Conservation (phyloP, 2,888 invertebrate species). For the Harmothoe impar region DNA sequence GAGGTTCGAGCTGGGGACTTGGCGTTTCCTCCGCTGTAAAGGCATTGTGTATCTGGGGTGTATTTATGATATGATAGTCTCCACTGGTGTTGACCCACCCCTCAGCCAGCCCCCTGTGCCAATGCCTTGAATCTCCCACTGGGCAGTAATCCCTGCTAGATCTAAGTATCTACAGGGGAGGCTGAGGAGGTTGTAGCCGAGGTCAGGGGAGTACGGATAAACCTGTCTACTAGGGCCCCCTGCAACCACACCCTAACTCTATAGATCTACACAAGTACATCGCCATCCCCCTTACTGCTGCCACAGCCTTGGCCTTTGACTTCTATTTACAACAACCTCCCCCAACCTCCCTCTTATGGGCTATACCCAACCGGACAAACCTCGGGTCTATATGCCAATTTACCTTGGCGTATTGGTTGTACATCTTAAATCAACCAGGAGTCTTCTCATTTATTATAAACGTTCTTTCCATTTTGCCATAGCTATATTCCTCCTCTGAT, state of each 20-base stretch:
- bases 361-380: no score
- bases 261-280: neutral
- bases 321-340: no score
- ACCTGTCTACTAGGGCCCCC: neutral
- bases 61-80: neutral
- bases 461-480: no score
- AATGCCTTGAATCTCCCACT: neutral
- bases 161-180: neutral
- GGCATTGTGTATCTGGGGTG: neutral
- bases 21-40: no score
- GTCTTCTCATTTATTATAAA: no score
- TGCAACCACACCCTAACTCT: neutral
- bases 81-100: neutral
- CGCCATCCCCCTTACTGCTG: neutral
- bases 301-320: neutral
- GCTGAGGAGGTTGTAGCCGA: neutral
- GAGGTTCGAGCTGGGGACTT: neutral
- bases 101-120: neutral
- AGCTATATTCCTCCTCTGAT: no score
- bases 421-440: no score
- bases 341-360: no score
- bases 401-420: no score
- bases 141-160: neutral
- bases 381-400: no score
- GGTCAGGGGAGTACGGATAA: neutral